These are phyloP conservation scores for Pao palembangensis DNA, from an alignment of 2,113 vertebrate species.

Conservation along the genomic window DNA sequence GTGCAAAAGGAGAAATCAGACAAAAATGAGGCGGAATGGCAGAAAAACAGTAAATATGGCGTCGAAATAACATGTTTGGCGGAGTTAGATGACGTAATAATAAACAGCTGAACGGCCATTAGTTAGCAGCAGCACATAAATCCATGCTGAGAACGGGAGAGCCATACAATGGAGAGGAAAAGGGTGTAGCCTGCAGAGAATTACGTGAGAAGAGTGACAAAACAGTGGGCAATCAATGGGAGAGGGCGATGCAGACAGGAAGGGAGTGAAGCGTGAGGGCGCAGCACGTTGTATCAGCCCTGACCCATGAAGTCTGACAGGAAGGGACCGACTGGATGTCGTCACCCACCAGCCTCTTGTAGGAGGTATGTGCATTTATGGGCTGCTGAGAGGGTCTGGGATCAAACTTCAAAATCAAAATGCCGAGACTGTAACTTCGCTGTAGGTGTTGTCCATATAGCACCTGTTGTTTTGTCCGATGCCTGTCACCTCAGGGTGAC, in stretches of 20 bases:
- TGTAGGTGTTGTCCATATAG: background rate
- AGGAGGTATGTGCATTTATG: background rate
- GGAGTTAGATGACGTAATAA: too few relatives aligned
- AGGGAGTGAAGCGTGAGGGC: conserved; percentile 41
- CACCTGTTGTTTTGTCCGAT: conserved; percentile 17
- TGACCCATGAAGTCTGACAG: conserved; percentile 11
- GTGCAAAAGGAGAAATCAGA: too few relatives aligned
- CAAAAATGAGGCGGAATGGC: too few relatives aligned
- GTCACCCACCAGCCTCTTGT: conserved; percentile 8
- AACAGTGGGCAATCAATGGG: conserved; percentile 38
- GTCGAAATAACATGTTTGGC: too few relatives aligned
- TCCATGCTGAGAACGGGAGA: conserved; percentile 40
- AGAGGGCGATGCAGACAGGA: conserved; percentile 51
- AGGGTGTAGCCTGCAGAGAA: conserved; percentile 44
- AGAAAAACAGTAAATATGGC: too few relatives aligned
- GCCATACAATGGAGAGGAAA: conserved; percentile 62
- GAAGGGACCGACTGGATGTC: conserved; percentile 14
- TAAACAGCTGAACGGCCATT: too few relatives aligned
- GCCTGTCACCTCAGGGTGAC: conserved; percentile 37
- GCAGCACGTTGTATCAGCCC: conserved; percentile 21
- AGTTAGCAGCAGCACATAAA: conserved; percentile 24
- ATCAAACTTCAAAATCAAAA: too few relatives aligned
- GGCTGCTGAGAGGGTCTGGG: background rate
- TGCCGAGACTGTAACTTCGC: too few relatives aligned
- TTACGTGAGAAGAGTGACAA: conserved; percentile 37